Conservation (phyloP, 30 jellyfish, hydroid and myxozoan species). For the Chrysaora quinquecirrha region DNA sequence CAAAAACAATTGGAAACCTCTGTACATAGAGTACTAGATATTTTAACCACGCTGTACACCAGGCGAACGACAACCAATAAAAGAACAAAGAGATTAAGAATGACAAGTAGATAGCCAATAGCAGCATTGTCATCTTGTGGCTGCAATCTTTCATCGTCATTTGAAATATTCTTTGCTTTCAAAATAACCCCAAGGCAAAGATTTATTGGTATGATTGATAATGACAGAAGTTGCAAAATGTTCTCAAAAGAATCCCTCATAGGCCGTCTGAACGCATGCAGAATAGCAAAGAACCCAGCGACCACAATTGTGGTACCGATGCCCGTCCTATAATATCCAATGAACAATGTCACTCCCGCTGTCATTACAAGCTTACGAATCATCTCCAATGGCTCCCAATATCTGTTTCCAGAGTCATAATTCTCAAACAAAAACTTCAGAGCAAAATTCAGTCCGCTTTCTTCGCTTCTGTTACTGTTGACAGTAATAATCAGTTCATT, state of each 20-base stretch:
- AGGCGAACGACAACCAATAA: not conserved
- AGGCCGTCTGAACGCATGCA: too few relatives aligned
- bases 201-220: too few relatives aligned
- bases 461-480: not conserved
- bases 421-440: constrained; percentile 50
- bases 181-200: too few relatives aligned
- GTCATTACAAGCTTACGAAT: constrained; percentile 47
- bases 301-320: too few relatives aligned
- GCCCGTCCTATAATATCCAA: too few relatives aligned
- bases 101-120: not conserved
- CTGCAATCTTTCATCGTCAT: not conserved
- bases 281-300: too few relatives aligned
- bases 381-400: constrained; percentile 64
- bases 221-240: too few relatives aligned
- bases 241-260: too few relatives aligned
- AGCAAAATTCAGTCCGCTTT: constrained; percentile 16
- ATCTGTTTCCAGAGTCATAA: constrained; percentile 32
- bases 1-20: too few relatives aligned
- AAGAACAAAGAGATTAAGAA: not conserved
- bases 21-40: too few relatives aligned
- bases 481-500: not conserved
- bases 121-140: not conserved
- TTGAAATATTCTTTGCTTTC: not conserved
- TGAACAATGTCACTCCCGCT: constrained; percentile 44
- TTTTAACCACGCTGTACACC: too few relatives aligned